Conservation (phyloP, 2,888 invertebrate genomes). For the Achlya flavicornis region DNA sequence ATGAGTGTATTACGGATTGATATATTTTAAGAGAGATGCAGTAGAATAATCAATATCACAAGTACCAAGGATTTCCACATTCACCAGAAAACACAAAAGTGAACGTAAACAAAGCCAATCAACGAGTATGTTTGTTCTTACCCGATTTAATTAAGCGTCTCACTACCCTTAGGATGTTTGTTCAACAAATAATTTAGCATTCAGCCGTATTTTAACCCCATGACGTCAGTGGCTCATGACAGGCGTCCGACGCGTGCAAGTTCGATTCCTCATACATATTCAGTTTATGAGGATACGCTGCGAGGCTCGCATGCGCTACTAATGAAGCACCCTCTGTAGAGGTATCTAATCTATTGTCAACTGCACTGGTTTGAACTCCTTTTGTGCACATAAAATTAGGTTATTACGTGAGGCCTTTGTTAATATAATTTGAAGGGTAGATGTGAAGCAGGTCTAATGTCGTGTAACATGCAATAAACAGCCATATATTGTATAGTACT, state of each 20-base stretch:
- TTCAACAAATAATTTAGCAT: slow-evolving; percentile 33
- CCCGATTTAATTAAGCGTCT: slow-evolving; percentile 13
- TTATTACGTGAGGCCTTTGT: slow-evolving; percentile 46
- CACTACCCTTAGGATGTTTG: slow-evolving; percentile 37
- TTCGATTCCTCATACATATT: slow-evolving; percentile 72
- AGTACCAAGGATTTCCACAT: background rate
- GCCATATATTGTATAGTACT: background rate
- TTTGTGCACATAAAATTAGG: slow-evolving; percentile 51
- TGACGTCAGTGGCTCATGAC: slow-evolving; percentile 52
- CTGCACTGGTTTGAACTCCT: slow-evolving; percentile 49
- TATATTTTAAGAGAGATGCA: too few relatives aligned
- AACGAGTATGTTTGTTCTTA: slow-evolving; percentile 1
- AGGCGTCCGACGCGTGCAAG: slow-evolving; percentile 52
- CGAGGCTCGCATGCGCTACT: slow-evolving; percentile 41
- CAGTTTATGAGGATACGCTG: slow-evolving; percentile 29
- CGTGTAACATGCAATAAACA: background rate
- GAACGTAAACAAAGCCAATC: background rate
- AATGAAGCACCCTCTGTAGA: slow-evolving; percentile 49
- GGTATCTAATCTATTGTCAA: slow-evolving; percentile 45
- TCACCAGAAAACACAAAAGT: background rate
- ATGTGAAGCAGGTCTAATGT: slow-evolving; percentile 17
- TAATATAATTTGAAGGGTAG: slow-evolving; percentile 34
- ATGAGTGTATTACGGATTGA: too few relatives aligned
- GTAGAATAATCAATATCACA: background rate
- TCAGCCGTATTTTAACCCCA: slow-evolving; percentile 51